Evolutionary conservation across 2,888 invertebrate species (phyloP).

Genomic region (Tortrix viridana): DNA sequence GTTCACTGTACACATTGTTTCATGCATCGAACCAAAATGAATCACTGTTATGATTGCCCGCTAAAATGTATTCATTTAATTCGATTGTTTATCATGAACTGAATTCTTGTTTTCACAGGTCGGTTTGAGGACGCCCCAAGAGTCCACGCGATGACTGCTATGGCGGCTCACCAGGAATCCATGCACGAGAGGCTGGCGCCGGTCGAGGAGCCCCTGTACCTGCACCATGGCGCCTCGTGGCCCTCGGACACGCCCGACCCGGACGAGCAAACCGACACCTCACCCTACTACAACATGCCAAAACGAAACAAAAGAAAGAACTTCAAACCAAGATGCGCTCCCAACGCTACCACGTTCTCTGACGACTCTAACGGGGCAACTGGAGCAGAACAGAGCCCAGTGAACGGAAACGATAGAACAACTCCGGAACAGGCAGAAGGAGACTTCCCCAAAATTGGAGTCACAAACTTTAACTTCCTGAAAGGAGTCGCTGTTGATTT

Average conservation of each 20-base stretch:
- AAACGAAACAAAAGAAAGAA: slow-evolving; percentile 91
- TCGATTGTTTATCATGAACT: slow-evolving; percentile 74
- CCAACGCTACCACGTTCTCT: slow-evolving; percentile 80
- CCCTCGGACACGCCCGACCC: slow-evolving; percentile 70
- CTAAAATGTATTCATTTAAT: slow-evolving; percentile 78
- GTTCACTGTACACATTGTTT: slow-evolving; percentile 80
- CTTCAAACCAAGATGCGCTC: slow-evolving; percentile 90
- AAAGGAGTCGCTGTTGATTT: slow-evolving; percentile 80
- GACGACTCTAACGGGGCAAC: slow-evolving; percentile 77
- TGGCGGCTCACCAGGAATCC: slow-evolving; percentile 83
- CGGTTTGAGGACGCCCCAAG: slow-evolving; percentile 70
- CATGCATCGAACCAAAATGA: slow-evolving; percentile 75
- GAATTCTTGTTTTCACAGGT: slow-evolving; percentile 56
- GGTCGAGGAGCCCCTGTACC: slow-evolving; percentile 73
- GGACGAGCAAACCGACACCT: slow-evolving; percentile 71
- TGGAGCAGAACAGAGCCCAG: slow-evolving; percentile 63
- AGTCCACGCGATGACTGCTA: slow-evolving; percentile 83
- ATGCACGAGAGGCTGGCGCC: slow-evolving; percentile 81
- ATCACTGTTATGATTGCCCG: slow-evolving; percentile 80
- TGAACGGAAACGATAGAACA: slow-evolving; percentile 74
- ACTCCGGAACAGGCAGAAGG: slow-evolving; percentile 64
- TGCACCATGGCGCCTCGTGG: slow-evolving; percentile 83
- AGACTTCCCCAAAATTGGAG: slow-evolving; percentile 73
- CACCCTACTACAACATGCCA: slow-evolving; percentile 81
- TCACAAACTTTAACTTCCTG: slow-evolving; percentile 78